Evolutionary conservation across 2,888 invertebrate species (phyloP), one percentile per base, ranked within the genome.

Genomic region (Thelaira solivaga): DNA sequence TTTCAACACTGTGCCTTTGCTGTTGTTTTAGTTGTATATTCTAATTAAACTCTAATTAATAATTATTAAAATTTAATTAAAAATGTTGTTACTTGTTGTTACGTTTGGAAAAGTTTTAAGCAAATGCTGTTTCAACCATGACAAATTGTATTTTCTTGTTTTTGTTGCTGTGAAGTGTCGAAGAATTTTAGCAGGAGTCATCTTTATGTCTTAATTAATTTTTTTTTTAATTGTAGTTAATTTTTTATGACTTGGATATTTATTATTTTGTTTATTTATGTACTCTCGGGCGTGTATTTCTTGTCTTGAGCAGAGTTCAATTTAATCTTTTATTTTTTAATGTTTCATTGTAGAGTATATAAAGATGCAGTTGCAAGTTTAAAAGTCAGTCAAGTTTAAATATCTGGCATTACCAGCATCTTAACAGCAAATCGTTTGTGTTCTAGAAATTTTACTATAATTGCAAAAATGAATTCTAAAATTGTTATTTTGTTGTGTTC

Each of bases 391-490:
- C 55, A 47, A 72, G 39, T 61, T 18, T 16, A 67, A 76, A 22
- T 57, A 55, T 20, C 68, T 76, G 65, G 64, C 41, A 45, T 34
- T 55, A 69, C 18, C 41, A 62, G 65, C 76, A 74, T 36, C 45
- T 24, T n/a, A n/a, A n/a, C n/a, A n/a, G n/a, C n/a, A n/a, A n/a
- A n/a, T n/a, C n/a, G n/a, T n/a, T n/a, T n/a, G n/a, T n/a, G n/a
- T n/a, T n/a, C 13, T 20, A 57, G 24, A 18, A 61, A 45, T 36
- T 10, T n/a, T 16, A 10, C 20, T n/a, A 51, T 29, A 10, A 29
- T 5, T 10, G 1, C 29, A 26, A 81, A 80, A 73, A 83, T 86
- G 86, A 83, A 84, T 75, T 82, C 67, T 64, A 81, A 80, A 82
- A 73, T 83, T 62, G 76, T 84, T 18, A 67, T 85, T 34, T 45